These are phyloP conservation scores for Tetramorium alpestre DNA, from an alignment of 1,140 invertebrate species.

Conservation along the genomic window DNA sequence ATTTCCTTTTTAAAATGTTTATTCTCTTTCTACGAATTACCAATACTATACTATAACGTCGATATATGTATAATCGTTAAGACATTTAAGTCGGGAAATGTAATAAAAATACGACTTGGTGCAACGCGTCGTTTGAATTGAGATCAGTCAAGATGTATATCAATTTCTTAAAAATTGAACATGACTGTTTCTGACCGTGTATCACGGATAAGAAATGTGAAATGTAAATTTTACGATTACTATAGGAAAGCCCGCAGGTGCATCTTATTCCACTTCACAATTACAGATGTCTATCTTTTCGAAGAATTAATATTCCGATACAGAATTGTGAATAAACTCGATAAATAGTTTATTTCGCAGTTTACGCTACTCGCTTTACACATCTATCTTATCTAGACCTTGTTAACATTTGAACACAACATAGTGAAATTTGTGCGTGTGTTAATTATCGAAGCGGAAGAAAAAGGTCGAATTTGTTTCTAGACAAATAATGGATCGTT, in stretches of 20 bases:
- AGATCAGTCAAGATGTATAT: slow-evolving; percentile 39
- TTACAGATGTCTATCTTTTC: background rate
- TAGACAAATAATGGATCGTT: slow-evolving; percentile 16
- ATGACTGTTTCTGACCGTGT: background rate
- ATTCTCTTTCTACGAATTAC: slow-evolving; percentile 13
- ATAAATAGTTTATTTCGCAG: slow-evolving; percentile 2
- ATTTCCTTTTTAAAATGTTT: slow-evolving; percentile 3
- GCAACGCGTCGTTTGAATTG: slow-evolving; percentile 1
- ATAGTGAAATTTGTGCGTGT: slow-evolving; percentile 62
- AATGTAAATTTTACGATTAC: background rate
- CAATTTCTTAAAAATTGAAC: slow-evolving; percentile 2
- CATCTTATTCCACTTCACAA: background rate
- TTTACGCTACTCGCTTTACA: background rate
- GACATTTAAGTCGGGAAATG: slow-evolving; percentile 27
- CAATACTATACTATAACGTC: slow-evolving; percentile 6
- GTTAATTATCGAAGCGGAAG: slow-evolving; percentile 45
- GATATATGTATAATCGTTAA: slow-evolving; percentile 30
- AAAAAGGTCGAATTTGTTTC: slow-evolving; percentile 1
- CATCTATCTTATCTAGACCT: slow-evolving; percentile 6
- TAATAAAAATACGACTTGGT: slow-evolving; percentile 32
- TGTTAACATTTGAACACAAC: slow-evolving; percentile 40
- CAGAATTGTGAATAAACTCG: background rate
- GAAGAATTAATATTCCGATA: slow-evolving; percentile 11
- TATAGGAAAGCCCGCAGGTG: background rate
- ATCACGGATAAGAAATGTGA: background rate